Percentiles rank a stretch among this genome's conserved stretches.
Conservation (phyloP, 2,113 vertebrate genomes). For the Brachypodius melanocephalos region DNA sequence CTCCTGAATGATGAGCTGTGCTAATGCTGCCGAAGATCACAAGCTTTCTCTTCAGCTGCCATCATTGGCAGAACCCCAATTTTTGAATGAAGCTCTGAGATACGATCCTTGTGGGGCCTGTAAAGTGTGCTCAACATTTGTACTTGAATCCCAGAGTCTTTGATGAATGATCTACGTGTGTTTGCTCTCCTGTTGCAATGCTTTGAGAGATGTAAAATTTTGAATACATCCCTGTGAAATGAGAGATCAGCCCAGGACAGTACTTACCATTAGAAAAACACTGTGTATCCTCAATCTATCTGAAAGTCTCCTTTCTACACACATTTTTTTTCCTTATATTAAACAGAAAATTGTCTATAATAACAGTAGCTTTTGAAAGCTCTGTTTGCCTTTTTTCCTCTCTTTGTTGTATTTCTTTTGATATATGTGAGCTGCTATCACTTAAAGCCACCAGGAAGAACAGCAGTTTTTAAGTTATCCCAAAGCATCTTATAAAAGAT, state of each 20-base stretch:
- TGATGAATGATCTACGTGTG: neutral
- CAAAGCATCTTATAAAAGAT: conserved; percentile 69
- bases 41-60: neutral
- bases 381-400: conserved; percentile 54
- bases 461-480: conserved; percentile 45
- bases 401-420: conserved; percentile 3
- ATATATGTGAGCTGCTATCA: neutral
- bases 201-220: neutral
- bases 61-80: neutral
- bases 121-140: neutral
- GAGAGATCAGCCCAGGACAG: neutral
- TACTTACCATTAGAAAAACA: neutral
- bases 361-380: conserved; percentile 40
- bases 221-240: neutral
- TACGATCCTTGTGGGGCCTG: neutral
- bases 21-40: neutral
- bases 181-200: neutral
- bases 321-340: neutral
- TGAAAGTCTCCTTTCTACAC: neutral
- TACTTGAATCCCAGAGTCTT: neutral
- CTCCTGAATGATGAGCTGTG: neutral
- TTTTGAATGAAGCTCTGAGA: neutral
- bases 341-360: conserved; percentile 1
- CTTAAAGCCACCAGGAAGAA: conserved; percentile 7
- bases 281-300: neutral